Evolutionary conservation across 2,888 invertebrate species (phyloP), one percentile per base, ranked within the genome.

Genomic region (Nomada fucata): DNA sequence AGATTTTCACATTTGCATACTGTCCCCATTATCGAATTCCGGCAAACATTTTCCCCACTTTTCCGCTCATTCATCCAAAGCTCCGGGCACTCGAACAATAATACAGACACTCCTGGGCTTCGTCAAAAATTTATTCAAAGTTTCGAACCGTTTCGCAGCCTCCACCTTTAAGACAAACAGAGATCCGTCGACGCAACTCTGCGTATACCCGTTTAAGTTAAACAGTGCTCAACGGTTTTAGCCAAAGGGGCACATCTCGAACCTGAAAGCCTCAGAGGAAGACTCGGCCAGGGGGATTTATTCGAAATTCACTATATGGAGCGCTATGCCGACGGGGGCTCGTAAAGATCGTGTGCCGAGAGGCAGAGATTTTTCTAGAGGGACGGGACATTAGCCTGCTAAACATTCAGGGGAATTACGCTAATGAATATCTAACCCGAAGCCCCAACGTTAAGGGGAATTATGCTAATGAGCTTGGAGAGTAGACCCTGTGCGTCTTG

Each of bases 401-500:
- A 74, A 79, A 69, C 79, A 79, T 81, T 79, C 69, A 69, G 53
- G 53, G 47, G 69, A 82, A 82, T 79, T 79, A 82, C 79, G 67
- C 59, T 82, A 75, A 79, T 75, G 79, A 81, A 81, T 74, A 79
- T 79, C 76, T 75, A 71, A 82, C 69, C 67, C 13, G 69, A 50
- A 47, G 15, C 23, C 13, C n/a, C 60, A 52, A 65, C 75, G 67
- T 71, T 69, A 73, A 71, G 55, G 79, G 70, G 63, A 76, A 79
- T 82, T 82, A 76, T 71, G 76, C 65, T 69, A 79, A 82, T 59
- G 82, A 76, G 65, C 15, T 9, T 13, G 53, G 65, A 60, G 74
- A 60, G 78, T 47, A 42, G 10, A 3, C 5, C 42, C 53, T 0
- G 73, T 60, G 67, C 42, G 60, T 81, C 80, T 72, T 73, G 72